Evolutionary conservation across 2,797 vertebrate species (phyloP).

Genomic region (Enteromius treurensis): DNA sequence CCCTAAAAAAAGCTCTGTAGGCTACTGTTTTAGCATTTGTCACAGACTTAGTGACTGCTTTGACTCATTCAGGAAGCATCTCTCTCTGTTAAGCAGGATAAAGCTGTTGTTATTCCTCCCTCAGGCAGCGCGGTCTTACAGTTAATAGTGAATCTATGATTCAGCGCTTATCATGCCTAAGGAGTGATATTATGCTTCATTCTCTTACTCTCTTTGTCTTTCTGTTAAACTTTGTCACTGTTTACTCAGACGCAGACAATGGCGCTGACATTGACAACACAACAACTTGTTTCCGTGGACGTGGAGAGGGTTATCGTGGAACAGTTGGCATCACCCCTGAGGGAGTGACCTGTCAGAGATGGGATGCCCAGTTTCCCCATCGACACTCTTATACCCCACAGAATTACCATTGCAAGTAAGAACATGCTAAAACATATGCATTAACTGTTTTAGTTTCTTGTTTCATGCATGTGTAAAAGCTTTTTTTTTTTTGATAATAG

Average conservation of each 20-base stretch:
- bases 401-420: conserved; percentile 98
- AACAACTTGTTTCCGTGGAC: conserved; percentile 80
- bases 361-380: conserved; percentile 95
- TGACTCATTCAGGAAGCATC: conserved; percentile 55
- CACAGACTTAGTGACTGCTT: conserved; percentile 44
- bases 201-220: conserved; percentile 21
- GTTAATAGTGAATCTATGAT: conserved; percentile 44
- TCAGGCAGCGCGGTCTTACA: conserved; percentile 26
- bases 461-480: not conserved
- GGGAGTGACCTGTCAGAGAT: conserved; percentile 89
- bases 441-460: not conserved
- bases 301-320: conserved; percentile 90
- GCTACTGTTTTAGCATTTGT: conserved; percentile 46
- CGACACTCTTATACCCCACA: conserved; percentile 89
- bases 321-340: conserved; percentile 81
- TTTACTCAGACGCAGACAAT: conserved; percentile 68
- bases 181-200: conserved; percentile 39
- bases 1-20: conserved; percentile 37
- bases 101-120: conserved; percentile 35
- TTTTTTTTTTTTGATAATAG: not conserved
- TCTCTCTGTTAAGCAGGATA: conserved; percentile 36
- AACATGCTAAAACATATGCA: conserved; percentile 44
- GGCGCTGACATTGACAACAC: conserved; percentile 78
- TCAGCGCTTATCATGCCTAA: conserved; percentile 52
- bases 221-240: conserved; percentile 33